These are phyloP conservation scores for Colinus virginianus DNA, from an alignment of 2,113 vertebrate species.

Conservation along the genomic window DNA sequence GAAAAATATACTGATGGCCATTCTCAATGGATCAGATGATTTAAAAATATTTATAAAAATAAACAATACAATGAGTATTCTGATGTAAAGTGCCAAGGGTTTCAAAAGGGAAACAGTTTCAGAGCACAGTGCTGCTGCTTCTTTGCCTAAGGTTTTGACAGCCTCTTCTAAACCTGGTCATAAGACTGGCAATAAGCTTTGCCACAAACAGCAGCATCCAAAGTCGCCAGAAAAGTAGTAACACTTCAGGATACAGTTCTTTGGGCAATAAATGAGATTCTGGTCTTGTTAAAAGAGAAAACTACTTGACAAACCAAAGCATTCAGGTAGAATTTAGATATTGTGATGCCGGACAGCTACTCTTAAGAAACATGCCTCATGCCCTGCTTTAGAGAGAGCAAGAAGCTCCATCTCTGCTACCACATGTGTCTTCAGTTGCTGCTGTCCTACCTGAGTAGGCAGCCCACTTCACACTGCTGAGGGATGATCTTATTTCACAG, in stretches of 20 bases:
- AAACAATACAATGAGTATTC: conserved; percentile 32
- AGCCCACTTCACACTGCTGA: neutral
- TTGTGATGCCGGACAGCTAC: neutral
- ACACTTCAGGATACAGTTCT: neutral
- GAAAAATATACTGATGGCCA: conserved; percentile 30
- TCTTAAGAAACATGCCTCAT: neutral
- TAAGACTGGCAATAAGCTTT: conserved; percentile 34
- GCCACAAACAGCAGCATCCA: neutral
- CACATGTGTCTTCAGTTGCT: neutral
- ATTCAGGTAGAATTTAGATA: neutral
- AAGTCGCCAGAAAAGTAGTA: neutral
- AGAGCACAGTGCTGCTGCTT: conserved; percentile 1
- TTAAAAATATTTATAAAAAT: conserved; percentile 42
- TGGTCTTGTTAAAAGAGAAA: neutral
- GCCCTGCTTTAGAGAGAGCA: neutral
- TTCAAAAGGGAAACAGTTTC: conserved; percentile 49
- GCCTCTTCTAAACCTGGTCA: neutral
- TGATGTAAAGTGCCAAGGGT: conserved; percentile 47
- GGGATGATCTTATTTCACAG: neutral
- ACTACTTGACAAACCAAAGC: neutral
- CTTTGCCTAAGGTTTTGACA: conserved; percentile 35
- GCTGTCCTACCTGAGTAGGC: neutral
- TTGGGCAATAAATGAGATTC: neutral
- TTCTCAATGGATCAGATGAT: conserved; percentile 54
- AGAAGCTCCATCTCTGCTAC: neutral